Conservation (phyloP, 2,113 vertebrate genomes). For the Hystrix cristata region DNA sequence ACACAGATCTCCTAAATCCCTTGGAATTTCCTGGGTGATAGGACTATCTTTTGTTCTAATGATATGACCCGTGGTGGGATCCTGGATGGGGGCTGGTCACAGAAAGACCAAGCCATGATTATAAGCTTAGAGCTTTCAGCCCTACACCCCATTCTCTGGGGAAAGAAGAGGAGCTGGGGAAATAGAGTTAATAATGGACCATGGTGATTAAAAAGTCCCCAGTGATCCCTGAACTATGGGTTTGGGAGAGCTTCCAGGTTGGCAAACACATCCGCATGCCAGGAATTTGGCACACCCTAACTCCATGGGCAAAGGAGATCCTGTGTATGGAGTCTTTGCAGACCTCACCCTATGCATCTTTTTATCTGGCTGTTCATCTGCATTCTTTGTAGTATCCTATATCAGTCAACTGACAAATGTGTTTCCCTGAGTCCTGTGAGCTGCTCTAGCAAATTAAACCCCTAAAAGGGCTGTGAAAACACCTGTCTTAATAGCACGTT, state of each 20-base stretch:
- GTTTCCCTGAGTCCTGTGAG: neutral
- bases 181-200: neutral
- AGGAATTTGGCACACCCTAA: neutral
- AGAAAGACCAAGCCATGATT: neutral
- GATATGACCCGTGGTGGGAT: neutral
- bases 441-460: neutral
- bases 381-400: neutral
- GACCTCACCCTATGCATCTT: neutral
- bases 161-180: neutral
- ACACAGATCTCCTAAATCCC: neutral
- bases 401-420: neutral
- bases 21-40: neutral
- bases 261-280: no score
- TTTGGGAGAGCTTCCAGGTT: neutral
- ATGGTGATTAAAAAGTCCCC: neutral
- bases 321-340: neutral
- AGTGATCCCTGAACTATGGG: neutral
- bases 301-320: neutral
- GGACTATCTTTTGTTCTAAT: neutral
- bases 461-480: neutral
- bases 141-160: neutral
- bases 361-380: no score
- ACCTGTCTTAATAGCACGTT: neutral
- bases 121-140: neutral
- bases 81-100: neutral